phyloP scores from a whole-genome alignment of 2,113 vertebrate genomes.

The Pongo abelii region DNA sequence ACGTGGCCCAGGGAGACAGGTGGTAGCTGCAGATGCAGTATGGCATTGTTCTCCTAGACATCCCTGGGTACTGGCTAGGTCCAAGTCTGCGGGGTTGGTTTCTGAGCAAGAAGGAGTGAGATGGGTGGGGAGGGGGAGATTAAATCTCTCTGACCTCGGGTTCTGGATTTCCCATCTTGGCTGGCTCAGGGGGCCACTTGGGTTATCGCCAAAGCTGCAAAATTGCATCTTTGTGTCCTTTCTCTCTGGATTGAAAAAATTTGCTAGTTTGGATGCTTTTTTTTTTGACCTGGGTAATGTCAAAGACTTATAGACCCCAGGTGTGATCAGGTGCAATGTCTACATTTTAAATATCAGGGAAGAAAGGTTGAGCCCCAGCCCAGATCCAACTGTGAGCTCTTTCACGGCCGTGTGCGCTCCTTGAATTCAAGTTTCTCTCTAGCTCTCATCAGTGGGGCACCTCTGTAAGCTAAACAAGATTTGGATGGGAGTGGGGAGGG shows the following conservation, averaged over 20 bases:
- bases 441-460: neutral
- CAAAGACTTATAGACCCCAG: neutral
- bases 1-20: neutral
- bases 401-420: neutral
- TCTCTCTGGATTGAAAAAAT: neutral
- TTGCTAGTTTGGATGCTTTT: neutral
- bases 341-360: neutral
- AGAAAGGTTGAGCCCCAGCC: too few relatives aligned
- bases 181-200: rapidly evolving
- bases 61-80: neutral
- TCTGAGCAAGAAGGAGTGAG: neutral
- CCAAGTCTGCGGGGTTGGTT: rapidly evolving
- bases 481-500: too few relatives aligned
- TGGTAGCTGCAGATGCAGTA: rapidly evolving
- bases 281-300: neutral
- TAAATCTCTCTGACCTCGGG: neutral
- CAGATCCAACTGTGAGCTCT: neutral
- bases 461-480: neutral
- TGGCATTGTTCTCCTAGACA: rapidly evolving
- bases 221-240: neutral
- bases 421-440: neutral
- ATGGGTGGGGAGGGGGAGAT: rapidly evolving
- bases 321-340: neutral
- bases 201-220: neutral
- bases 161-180: rapidly evolving